A percentile compares a stretch with the other conserved stretches of the same genome.
phyloP scores from a whole-genome alignment of 2,888 invertebrate species.

The Caradrina clavipalpis region DNA sequence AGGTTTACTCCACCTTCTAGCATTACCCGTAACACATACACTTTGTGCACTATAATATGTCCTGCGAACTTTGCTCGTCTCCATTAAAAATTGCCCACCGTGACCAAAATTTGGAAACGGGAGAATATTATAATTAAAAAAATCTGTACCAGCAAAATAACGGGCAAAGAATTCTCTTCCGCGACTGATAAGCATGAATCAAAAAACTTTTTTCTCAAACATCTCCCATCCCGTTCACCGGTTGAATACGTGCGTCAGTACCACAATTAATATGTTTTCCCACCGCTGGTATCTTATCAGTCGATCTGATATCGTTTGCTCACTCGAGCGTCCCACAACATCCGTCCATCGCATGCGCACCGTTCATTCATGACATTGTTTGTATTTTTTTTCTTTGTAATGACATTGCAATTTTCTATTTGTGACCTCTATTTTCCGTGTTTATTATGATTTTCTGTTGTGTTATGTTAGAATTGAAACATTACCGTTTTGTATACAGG shows the following conservation, averaged over 20 bases:
- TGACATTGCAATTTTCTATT: constrained; percentile 64
- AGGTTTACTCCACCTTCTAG: too few species aligned
- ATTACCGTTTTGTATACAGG: not conserved
- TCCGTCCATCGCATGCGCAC: constrained; percentile 70
- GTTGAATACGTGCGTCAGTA: constrained; percentile 50
- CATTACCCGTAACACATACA: too few species aligned
- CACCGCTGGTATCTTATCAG: constrained; percentile 79
- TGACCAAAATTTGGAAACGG: too few species aligned
- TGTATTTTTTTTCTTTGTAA: constrained; percentile 57
- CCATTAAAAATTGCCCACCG: too few species aligned
- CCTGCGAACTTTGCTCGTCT: too few species aligned
- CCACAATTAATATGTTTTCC: constrained; percentile 69
- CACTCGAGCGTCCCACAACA: constrained; percentile 76
- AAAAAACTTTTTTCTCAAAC: constrained; percentile 12
- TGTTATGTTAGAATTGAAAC: constrained; percentile 2
- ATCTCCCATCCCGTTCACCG: constrained; percentile 46
- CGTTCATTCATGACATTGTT: constrained; percentile 56
- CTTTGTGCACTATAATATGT: too few species aligned
- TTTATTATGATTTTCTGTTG: constrained; percentile 9
- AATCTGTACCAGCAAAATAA: not conserved
- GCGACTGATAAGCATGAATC: not conserved
- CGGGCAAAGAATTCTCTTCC: not conserved
- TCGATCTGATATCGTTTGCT: constrained; percentile 75
- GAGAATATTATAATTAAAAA: too few species aligned
- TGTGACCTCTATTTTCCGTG: constrained; percentile 49